These are phyloP conservation scores for Lepus oiostolus DNA, from an alignment of 2,797 vertebrate genomes.

Conservation along the genomic window DNA sequence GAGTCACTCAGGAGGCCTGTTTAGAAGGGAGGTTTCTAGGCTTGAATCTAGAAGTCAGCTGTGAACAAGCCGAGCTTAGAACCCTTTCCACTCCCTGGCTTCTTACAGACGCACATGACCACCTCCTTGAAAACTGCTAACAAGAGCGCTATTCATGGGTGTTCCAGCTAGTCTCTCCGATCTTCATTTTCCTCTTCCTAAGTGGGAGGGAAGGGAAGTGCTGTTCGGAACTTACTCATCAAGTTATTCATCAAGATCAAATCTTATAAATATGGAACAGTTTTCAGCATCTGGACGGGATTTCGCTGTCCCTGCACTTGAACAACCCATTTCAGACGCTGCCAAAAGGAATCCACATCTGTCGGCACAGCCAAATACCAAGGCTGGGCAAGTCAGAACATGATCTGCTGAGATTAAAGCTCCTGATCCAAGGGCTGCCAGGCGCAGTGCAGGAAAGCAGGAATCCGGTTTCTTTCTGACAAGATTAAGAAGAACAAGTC, in stretches of 20 bases:
- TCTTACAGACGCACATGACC: constrained; percentile 54
- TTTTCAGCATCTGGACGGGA: constrained; percentile 67
- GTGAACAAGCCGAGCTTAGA: constrained; percentile 61
- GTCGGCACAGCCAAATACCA: constrained; percentile 48
- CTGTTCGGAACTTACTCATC: constrained; percentile 37
- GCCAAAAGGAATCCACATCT: constrained; percentile 74
- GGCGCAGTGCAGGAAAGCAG: constrained; percentile 26
- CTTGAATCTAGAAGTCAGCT: constrained; percentile 62
- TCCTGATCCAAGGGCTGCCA: constrained; percentile 39
- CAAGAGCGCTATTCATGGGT: constrained; percentile 47
- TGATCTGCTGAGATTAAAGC: constrained; percentile 61
- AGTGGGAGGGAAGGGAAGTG: constrained; percentile 39
- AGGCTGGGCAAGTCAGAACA: constrained; percentile 69
- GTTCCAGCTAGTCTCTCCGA: not conserved
- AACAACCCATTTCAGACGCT: constrained; percentile 51
- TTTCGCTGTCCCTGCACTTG: constrained; percentile 15
- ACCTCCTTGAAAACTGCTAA: constrained; percentile 43
- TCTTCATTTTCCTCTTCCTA: constrained; percentile 60
- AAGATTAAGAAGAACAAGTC: constrained; percentile 69
- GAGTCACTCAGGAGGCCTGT: not conserved
- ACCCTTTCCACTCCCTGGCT: constrained; percentile 52
- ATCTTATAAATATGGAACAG: constrained; percentile 68
- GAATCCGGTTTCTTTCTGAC: constrained; percentile 51
- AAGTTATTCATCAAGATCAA: constrained; percentile 67
- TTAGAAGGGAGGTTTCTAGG: constrained; percentile 55